Evolutionary conservation across 2,113 vertebrate species (phyloP).

Genomic region (Rutilus rutilus): DNA sequence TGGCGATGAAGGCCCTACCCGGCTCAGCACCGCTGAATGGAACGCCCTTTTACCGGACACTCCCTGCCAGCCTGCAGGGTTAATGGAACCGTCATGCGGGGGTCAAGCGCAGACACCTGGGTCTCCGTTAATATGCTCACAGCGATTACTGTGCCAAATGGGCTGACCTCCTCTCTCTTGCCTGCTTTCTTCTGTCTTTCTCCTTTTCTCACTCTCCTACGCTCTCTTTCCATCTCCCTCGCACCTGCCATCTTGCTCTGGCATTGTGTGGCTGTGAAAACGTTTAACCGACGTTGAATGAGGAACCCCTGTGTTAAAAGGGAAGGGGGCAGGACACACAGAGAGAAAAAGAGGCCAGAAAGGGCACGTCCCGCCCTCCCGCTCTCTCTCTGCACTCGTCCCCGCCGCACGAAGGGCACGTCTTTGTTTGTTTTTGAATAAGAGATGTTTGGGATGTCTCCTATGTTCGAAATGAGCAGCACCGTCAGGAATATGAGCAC

Average conservation of each 20-base stretch:
- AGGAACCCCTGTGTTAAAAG: constrained; percentile 73
- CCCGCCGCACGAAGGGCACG: constrained; percentile 67
- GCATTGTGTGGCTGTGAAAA: constrained; percentile 90
- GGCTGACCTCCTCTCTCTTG: constrained; percentile 93
- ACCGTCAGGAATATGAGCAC: constrained; percentile 55
- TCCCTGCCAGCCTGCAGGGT: constrained; percentile 64
- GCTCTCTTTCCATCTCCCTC: constrained; percentile 84
- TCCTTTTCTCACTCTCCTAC: constrained; percentile 56
- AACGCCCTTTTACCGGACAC: constrained; percentile 77
- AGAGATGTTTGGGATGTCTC: constrained; percentile 71
- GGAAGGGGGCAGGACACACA: constrained; percentile 70
- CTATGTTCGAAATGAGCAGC: constrained; percentile 74
- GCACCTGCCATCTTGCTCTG: constrained; percentile 84
- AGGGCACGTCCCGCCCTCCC: constrained; percentile 76
- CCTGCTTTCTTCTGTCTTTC: constrained; percentile 80
- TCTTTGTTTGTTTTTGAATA: constrained; percentile 74
- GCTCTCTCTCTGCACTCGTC: constrained; percentile 73
- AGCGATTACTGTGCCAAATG: constrained; percentile 95
- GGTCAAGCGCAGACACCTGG: constrained; percentile 89
- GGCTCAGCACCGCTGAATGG: constrained; percentile 68
- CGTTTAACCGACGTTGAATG: constrained; percentile 95
- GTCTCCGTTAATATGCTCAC: constrained; percentile 93
- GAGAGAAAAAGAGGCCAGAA: constrained; percentile 73
- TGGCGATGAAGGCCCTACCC: constrained; percentile 33
- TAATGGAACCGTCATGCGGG: constrained; percentile 82